Base-by-base conservation (phyloP, 2,797 vertebrate species). In the Carduelis carduelis region DNA sequence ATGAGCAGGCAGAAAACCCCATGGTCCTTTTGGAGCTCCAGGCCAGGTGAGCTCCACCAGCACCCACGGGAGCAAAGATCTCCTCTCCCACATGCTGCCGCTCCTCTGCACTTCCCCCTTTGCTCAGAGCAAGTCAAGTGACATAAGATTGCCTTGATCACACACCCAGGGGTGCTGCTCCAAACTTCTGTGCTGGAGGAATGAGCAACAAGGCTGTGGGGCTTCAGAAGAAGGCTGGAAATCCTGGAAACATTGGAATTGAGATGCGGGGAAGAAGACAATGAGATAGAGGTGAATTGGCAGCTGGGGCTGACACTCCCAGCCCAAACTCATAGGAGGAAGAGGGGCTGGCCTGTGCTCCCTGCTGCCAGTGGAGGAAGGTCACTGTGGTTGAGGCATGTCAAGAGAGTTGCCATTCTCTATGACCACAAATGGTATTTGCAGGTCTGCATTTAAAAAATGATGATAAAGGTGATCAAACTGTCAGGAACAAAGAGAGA, bases 381-480 rank as follows among this genome's bases (percentile, higher is more conserved):
- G 87, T 69, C 17, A 2, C 43, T 69, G 57, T 71, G 71, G 64
- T 3, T 83, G 72, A 81, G 66, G 80, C 35, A 44, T 3, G 61
- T 37, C 50, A 56, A 55, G 72, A 75, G 79, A 92, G 79, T 3
- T 77, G 60, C 76, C 1, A 0, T 71, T 86, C 77, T 93, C 65
- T 72, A 76, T 50, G 74, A 53, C 63, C 89, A 71, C 56, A 88
- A 83, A 88, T 70, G 85, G 80, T 66, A 84, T 95, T 92, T 94
- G 84, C 70, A 87, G 87, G 27, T 77, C 88, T 76, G 83, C 64
- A 70, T 91, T 91, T 93, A 86, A 92, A 89, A 89, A 80, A 88
- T 89, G 26, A 90, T 90, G 89, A 90, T 83, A 80, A 92, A 93
- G 82, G 84, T 52, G 79, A 91, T 92, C 83, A 91, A 96, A 69